Evolutionary conservation across 2,797 vertebrate genomes (phyloP), one percentile per base, ranked within the genome.

Genomic region (Poeciliopsis infans): DNA sequence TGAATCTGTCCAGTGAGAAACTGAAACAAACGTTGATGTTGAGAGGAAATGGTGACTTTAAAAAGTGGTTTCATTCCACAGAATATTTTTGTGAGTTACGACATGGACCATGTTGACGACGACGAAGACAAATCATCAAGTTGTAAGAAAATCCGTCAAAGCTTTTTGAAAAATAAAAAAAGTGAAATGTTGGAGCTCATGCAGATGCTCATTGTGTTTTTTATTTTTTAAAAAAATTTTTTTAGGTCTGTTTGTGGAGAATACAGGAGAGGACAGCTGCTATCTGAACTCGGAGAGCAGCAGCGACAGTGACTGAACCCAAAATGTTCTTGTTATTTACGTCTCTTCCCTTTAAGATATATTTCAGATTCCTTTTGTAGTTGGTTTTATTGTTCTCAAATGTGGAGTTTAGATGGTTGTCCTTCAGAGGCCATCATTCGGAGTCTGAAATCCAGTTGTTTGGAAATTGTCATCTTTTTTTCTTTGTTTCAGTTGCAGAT

Each of bases 81-180:
- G 95, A 95, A 92, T 77, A 86, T 92, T 41, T 95, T 95, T 75
- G 94, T 96, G 46, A 94, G 87, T 39, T 95, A 93, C 5, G 91
- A 96, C 83, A 89, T 92, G 85, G 93, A 95, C 5, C 92, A 91
- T 80, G 64, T 94, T 64, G 92, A 93, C 5, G 92, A 93, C 2
- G 84, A 95, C 0, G 89, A 91, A 23, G 87, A 86, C 13, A 0
- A 1, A 43, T 43, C 7, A 16, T 46, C 69, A 13, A n/a, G 86
- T 0, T 76, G 91, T 90, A 33, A 83, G 79, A 74, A 39, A 10
- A 20, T 20, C 6, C 0, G 2, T 7, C 61, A 64, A 13, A 36
- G 23, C 16, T 12, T 36, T 10, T 47, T 47, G 16, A 18, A 13
- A 43, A 71, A 18, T 28, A 12, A 31, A 16, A 16, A 16, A 2